Evolutionary conservation across 2,888 invertebrate genomes (phyloP), one percentile per base, ranked within the genome.

Genomic region (Melanchra persicariae): DNA sequence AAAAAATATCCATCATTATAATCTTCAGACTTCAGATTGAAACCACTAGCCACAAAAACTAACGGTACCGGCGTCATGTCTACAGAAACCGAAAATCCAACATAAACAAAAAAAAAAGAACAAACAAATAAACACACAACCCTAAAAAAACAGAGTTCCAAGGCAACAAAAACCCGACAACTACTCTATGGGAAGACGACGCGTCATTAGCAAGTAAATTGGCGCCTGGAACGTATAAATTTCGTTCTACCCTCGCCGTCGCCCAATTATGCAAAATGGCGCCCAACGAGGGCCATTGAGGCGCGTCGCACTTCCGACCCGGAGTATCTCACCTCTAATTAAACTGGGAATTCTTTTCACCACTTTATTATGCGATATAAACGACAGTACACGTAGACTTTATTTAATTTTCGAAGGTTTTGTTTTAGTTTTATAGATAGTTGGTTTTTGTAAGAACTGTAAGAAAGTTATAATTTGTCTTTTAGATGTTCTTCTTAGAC

Each of bases 211-310:
- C 95, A 94, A 94, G 93, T 93, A 94, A 96, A 96, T 96, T 95
- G 95, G 93, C 95, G 94, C 91, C 90, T 90, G 90, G 91, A 90
- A 92, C 92, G 95, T 94, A 95, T 95, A 95, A 95, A 95, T 95
- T 95, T 94, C 94, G 93, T 91, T 87, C 94, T 92, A 92, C 95
- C 94, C 94, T 93, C 93, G 66, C 80, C 85, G 87, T 89, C 92
- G 94, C 94, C 95, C 96, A 96, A 95, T 96, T 96, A 96, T 95
- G 96, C 94, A 95, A 95, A 96, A 95, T 95, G 96, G 93, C 95
- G 94, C 90, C 94, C 93, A 90, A 92, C 92, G 93, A 94, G 95
- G 90, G 92, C 93, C 93, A 95, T 95, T 93, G 94, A 95, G 88
- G 89, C 92, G 90, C 93, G 92, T 90, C 92, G 93, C 93, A 91